phyloP scores from a whole-genome alignment of 1,140 invertebrate species.

The Hycleus cichorii region DNA sequence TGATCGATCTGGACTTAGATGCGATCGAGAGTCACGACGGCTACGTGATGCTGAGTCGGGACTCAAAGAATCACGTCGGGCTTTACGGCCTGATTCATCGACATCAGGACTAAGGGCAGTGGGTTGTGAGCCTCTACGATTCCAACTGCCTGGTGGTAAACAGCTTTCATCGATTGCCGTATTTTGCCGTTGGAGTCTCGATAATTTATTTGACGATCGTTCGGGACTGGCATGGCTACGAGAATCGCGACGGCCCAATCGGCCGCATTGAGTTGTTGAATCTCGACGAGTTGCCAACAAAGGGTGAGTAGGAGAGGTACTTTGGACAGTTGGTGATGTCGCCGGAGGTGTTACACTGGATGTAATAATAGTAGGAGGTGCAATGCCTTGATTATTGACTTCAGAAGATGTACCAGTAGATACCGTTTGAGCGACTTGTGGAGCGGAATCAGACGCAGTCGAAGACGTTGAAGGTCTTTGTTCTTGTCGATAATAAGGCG shows the following conservation, averaged over 20 bases:
- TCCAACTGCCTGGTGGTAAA: constrained; percentile 56
- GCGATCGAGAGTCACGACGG: constrained; percentile 65
- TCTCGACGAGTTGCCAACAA: constrained; percentile 61
- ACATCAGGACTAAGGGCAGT: constrained; percentile 72
- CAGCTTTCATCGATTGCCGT: constrained; percentile 80
- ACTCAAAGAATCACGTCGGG: constrained; percentile 74
- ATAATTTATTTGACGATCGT: constrained; percentile 55
- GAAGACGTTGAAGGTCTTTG: constrained; percentile 73
- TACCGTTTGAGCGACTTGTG: constrained; percentile 22
- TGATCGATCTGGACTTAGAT: constrained; percentile 66
- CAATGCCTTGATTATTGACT: constrained; percentile 54
- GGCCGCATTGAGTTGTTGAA: constrained; percentile 73
- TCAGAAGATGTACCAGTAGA: constrained; percentile 35
- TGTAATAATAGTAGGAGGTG: constrained; percentile 72
- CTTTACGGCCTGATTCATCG: constrained; percentile 57
- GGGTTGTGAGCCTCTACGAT: constrained; percentile 63
- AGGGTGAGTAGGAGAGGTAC: constrained; percentile 52
- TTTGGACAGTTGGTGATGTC: constrained; percentile 52
- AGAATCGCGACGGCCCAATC: constrained; percentile 57
- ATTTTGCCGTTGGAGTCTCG: constrained; percentile 72
- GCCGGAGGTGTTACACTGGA: constrained; percentile 72
- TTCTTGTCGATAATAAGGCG: constrained; percentile 46
- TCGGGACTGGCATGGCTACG: constrained; percentile 53
- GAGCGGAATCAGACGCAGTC: constrained; percentile 60
- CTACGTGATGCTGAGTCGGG: constrained; percentile 74